These are phyloP conservation scores for Plecturocebus donacophilus DNA, from an alignment of 2,113 vertebrate species.

Conservation along the genomic window DNA sequence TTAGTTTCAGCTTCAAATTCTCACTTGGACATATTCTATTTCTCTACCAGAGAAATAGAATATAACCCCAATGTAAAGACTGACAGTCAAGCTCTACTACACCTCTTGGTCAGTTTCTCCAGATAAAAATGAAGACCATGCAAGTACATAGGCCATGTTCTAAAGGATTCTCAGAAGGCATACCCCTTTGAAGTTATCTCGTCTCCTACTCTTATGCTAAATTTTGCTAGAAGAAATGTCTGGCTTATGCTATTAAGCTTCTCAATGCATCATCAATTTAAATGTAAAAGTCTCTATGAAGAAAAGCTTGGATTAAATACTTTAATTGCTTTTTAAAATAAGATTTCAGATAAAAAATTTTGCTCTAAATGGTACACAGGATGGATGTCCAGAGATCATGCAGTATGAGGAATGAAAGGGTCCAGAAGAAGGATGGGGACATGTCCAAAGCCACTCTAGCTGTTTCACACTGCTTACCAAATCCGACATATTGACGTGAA, in stretches of 20 bases:
- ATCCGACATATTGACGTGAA: not conserved
- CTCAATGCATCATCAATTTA: not conserved
- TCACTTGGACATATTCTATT: not conserved
- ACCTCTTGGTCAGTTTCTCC: not conserved
- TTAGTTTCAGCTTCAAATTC: not conserved
- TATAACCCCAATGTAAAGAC: not conserved
- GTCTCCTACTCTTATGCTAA: not conserved
- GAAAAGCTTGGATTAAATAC: not conserved
- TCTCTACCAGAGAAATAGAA: not conserved
- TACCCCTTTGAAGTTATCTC: not conserved
- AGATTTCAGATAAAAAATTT: not conserved
- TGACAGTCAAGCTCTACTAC: accelerated
- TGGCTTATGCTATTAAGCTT: not conserved
- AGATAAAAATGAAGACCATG: not conserved
- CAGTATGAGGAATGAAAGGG: not conserved
- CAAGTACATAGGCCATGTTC: not conserved
- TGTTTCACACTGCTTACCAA: not conserved
- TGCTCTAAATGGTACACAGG: not conserved
- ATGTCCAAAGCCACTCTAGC: not conserved
- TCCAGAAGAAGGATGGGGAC: not conserved
- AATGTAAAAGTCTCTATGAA: not conserved
- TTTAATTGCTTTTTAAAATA: not conserved
- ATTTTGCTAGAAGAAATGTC: not conserved
- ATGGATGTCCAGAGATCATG: not conserved
- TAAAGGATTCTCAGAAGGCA: not conserved